Percentiles rank a stretch among this genome's conserved stretches.
phyloP scores from a whole-genome alignment of 2,113 vertebrate genomes.

The Leucosticte australis region DNA sequence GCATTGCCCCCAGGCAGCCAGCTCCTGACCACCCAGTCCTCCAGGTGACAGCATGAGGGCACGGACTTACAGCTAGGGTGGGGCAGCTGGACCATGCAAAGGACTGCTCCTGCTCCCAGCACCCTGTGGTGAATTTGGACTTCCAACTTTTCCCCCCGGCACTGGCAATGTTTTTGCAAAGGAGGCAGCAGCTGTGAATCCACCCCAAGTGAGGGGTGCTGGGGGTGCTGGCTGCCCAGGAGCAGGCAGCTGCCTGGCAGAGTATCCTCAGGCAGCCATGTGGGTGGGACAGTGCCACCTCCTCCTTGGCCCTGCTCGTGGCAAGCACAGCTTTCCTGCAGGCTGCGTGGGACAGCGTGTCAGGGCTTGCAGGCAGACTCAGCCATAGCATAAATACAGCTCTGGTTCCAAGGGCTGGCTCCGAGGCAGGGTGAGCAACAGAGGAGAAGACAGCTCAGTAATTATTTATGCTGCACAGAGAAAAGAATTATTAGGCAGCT shows the following conservation, averaged over 20 bases:
- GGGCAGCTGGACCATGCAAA: not conserved
- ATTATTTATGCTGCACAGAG: not conserved
- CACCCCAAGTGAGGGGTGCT: not conserved
- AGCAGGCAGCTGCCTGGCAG: not conserved
- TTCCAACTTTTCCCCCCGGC: not conserved
- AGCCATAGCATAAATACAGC: fast-evolving
- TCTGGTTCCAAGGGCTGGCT: not conserved
- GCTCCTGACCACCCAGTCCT: not conserved
- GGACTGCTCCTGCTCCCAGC: not conserved
- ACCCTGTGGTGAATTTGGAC: not conserved
- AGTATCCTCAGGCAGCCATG: fast-evolving
- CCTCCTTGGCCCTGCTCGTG: fast-evolving
- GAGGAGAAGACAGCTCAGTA: not conserved
- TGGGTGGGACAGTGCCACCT: not conserved
- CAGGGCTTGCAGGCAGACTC: not conserved
- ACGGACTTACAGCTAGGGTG: fast-evolving
- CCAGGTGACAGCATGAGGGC: fast-evolving
- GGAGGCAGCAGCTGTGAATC: not conserved
- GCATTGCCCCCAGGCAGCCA: not conserved
- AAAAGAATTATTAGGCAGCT: not conserved
- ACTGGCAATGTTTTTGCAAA: not conserved
- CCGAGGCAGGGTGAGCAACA: not conserved
- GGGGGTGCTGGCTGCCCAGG: not conserved
- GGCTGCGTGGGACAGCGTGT: not conserved
- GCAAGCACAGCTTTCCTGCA: not conserved